These are phyloP conservation scores for Pristionchus fissidentatus DNA, from an alignment of 2,888 invertebrate genomes.

Conservation along the genomic window DNA sequence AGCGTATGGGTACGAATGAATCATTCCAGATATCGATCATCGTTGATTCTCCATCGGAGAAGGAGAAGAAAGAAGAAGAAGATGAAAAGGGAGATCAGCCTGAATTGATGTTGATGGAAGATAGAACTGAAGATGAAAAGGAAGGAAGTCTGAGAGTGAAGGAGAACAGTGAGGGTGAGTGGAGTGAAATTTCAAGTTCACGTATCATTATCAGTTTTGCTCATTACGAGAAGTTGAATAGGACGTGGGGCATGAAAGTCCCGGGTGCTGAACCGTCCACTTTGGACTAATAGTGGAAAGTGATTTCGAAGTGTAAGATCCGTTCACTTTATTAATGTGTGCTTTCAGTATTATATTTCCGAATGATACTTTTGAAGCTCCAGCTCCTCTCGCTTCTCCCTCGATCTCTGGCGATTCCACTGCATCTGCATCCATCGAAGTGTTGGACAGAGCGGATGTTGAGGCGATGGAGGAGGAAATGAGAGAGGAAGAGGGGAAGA, in stretches of 20 bases:
- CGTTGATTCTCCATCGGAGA: not conserved
- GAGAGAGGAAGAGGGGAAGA: constrained; percentile 16
- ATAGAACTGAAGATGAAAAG: not conserved
- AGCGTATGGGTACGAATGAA: too few relatives aligned
- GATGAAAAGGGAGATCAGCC: not conserved
- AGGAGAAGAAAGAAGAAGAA: not conserved
- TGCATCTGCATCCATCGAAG: not conserved
- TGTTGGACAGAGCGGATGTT: not conserved
- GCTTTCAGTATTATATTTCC: not conserved
- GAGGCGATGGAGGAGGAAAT: not conserved
- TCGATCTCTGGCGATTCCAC: not conserved
- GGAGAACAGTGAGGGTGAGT: not conserved
- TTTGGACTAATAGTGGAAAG: too few relatives aligned
- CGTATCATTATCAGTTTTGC: not conserved
- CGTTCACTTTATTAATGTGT: too few relatives aligned
- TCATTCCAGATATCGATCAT: not conserved
- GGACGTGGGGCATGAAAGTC: too few relatives aligned
- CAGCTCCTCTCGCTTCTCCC: not conserved
- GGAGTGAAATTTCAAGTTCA: too few relatives aligned
- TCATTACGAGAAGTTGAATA: too few relatives aligned
- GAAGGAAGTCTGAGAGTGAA: too few relatives aligned
- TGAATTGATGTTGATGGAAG: not conserved
- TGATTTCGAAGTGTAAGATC: too few relatives aligned
- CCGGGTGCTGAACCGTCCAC: too few relatives aligned
- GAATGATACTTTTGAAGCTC: not conserved